phyloP scores from a whole-genome alignment of 2,888 invertebrate species.

The Ichneumoninae sp. region DNA sequence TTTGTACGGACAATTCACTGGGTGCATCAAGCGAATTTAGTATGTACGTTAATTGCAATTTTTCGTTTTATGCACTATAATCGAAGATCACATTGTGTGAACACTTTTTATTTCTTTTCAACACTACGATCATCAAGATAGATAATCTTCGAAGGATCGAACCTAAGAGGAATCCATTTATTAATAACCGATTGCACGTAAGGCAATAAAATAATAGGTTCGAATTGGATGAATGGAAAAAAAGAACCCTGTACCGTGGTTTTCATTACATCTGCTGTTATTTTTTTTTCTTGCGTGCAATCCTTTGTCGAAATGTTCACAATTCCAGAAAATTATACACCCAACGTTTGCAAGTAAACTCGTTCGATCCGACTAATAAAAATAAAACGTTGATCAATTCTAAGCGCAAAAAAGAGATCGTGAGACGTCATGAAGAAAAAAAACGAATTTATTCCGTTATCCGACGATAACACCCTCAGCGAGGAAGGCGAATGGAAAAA shows the following conservation, averaged over 20 bases:
- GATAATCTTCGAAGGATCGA: too few species aligned
- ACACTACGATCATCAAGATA: background rate
- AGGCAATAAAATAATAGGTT: background rate
- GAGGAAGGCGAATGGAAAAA: conserved; percentile 12
- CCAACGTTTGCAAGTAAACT: conserved; percentile 36
- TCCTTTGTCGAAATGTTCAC: background rate
- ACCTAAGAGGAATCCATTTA: background rate
- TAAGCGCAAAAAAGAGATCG: conserved; percentile 16
- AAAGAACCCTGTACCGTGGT: background rate
- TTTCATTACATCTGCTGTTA: background rate
- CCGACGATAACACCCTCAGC: conserved; percentile 5
- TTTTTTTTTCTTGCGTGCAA: background rate
- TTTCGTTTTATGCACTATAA: background rate
- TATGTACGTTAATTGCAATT: background rate
- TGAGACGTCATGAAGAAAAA: background rate
- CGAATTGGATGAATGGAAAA: background rate
- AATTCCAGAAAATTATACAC: conserved; percentile 14
- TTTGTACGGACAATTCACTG: background rate
- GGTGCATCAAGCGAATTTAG: background rate
- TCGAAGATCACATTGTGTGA: too few species aligned
- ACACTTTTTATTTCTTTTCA: background rate
- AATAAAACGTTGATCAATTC: conserved; percentile 48
- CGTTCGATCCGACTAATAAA: conserved; percentile 54
- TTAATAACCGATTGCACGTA: background rate
- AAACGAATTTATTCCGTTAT: conserved; percentile 36